These are phyloP conservation scores for Nemopilema nomurai DNA, from an alignment of 30 jellyfish, hydroid and myxozoan species.

Conservation along the genomic window DNA sequence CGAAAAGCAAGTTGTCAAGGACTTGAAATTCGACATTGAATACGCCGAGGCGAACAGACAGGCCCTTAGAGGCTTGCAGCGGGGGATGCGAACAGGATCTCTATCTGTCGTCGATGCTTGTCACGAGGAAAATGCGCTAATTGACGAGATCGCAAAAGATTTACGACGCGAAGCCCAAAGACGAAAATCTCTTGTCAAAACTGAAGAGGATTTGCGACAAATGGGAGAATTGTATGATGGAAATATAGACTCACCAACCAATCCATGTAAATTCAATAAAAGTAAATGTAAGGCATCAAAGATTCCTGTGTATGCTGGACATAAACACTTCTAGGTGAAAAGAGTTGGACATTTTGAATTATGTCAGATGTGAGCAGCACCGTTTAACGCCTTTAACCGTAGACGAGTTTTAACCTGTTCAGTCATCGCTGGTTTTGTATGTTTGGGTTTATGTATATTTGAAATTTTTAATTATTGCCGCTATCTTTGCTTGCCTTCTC, in stretches of 20 bases:
- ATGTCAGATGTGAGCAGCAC: no score
- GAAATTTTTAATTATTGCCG: no score
- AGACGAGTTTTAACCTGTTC: no score
- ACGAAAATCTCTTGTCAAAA: background rate
- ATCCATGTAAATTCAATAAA: background rate
- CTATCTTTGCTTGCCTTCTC: no score
- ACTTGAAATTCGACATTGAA: slow-evolving; percentile 34
- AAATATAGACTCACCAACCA: background rate
- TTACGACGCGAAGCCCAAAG: background rate
- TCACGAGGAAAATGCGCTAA: background rate
- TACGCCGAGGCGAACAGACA: slow-evolving; percentile 6
- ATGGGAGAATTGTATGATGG: no score
- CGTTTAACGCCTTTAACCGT: no score
- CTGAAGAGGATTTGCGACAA: background rate
- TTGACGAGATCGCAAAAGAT: background rate
- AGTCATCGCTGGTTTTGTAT: no score
- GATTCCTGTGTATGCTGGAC: background rate
- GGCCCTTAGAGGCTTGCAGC: background rate
- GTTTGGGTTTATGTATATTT: no score
- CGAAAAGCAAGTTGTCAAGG: slow-evolving; percentile 39
- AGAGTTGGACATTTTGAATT: no score
- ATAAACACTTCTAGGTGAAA: background rate
- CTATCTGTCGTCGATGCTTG: background rate
- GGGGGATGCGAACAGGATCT: background rate
- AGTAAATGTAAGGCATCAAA: background rate